Evolutionary conservation across 1,140 invertebrate genomes (phyloP).

Genomic region (Tetragnatha versicolor): DNA sequence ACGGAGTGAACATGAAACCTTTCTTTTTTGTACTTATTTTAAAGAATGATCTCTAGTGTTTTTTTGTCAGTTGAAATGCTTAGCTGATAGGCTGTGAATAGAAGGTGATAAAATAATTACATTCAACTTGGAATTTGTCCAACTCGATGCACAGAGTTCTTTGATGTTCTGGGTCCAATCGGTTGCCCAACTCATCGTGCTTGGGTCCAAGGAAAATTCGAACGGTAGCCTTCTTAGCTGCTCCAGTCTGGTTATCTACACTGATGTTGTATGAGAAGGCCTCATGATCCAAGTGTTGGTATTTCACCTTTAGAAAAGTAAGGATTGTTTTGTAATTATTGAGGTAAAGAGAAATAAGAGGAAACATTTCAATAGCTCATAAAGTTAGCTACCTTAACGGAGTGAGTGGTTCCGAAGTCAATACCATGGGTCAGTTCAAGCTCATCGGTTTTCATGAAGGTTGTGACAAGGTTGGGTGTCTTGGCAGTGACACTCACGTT

Average conservation of each 20-base stretch:
- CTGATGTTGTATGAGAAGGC: constrained; percentile 46
- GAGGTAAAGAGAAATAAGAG: neutral
- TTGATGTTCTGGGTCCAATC: constrained; percentile 43
- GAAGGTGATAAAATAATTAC: too few relatives aligned
- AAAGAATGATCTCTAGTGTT: too few relatives aligned
- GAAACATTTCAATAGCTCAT: neutral
- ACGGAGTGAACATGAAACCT: too few relatives aligned
- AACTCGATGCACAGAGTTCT: constrained; percentile 58
- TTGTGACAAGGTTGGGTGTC: constrained; percentile 39
- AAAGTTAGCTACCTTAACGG: neutral
- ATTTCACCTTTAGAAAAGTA: constrained; percentile 13
- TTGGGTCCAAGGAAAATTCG: constrained; percentile 48
- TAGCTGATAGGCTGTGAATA: too few relatives aligned
- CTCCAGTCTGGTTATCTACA: constrained; percentile 68
- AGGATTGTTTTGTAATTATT: neutral
- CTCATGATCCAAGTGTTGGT: constrained; percentile 58
- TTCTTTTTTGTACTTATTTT: too few relatives aligned
- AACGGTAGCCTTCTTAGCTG: constrained; percentile 57
- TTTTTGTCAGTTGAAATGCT: too few relatives aligned
- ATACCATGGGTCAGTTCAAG: constrained; percentile 50
- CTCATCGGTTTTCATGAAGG: constrained; percentile 37
- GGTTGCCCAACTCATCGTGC: constrained; percentile 47
- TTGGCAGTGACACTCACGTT: constrained; percentile 47
- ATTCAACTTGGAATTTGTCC: constrained; percentile 49
- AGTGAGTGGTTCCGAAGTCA: constrained; percentile 36